phyloP scores from a whole-genome alignment of 2,113 vertebrate genomes.

The Phocoena sinus region DNA sequence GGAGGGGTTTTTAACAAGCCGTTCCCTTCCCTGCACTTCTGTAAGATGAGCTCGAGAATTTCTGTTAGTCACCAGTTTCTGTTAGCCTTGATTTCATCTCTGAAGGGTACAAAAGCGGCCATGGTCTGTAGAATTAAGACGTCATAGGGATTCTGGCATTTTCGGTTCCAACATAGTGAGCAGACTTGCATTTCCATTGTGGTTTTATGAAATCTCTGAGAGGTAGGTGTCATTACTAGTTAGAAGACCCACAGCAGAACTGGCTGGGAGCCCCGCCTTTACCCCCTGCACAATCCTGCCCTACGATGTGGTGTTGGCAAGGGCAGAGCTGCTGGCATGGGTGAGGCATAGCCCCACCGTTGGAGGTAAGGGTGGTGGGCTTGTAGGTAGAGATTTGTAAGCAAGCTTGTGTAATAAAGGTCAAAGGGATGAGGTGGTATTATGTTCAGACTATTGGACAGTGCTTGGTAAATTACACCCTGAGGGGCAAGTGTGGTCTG shows the following conservation, averaged over 20 bases:
- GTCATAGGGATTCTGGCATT: not conserved
- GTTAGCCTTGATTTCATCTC: not conserved
- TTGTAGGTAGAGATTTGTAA: not conserved
- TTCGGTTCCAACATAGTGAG: not conserved
- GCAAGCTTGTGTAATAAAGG: not conserved
- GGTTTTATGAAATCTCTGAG: not conserved
- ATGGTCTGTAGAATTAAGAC: not conserved
- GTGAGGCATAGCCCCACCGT: accelerated
- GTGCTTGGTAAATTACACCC: not conserved
- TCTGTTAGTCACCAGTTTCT: not conserved
- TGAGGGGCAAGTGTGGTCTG: not conserved
- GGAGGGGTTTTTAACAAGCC: not conserved
- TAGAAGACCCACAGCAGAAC: not conserved
- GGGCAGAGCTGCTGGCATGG: not conserved
- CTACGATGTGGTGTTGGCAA: accelerated
- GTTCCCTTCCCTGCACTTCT: not conserved
- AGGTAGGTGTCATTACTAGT: not conserved
- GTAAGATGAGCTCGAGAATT: not conserved
- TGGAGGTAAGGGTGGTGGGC: not conserved
- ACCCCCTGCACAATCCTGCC: not conserved
- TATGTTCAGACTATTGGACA: not conserved
- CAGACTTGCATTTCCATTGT: not conserved
- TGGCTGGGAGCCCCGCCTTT: not conserved
- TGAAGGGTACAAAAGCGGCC: not conserved
- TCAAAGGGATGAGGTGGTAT: not conserved